Conservation (phyloP, 1,140 invertebrate species). For the Pseudomyrmex cubaensis region DNA sequence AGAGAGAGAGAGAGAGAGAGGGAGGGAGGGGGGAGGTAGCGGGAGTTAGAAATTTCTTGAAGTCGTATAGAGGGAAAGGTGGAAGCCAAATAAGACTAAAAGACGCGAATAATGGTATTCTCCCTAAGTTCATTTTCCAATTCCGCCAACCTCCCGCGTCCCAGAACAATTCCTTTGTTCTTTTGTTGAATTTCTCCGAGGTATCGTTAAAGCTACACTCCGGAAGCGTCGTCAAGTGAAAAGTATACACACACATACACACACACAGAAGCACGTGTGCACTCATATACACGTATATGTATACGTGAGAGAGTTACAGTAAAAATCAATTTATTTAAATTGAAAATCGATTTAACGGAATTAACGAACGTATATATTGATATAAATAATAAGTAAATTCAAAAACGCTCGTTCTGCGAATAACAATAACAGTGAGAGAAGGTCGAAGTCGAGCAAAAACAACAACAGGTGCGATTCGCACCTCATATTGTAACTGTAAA, state of each 20-base stretch:
- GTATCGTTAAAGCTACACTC: slow-evolving; percentile 66
- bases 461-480: too few relatives aligned
- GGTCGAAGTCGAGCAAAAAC: too few relatives aligned
- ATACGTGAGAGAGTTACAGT: too few relatives aligned
- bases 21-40: background rate
- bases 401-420: too few relatives aligned
- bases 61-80: background rate
- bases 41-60: slow-evolving; percentile 56
- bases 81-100: slow-evolving; percentile 51
- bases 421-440: too few relatives aligned
- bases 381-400: too few relatives aligned
- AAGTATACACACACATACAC: slow-evolving; percentile 30
- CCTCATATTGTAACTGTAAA: too few relatives aligned
- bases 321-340: too few relatives aligned
- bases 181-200: slow-evolving; percentile 70
- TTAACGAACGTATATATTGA: too few relatives aligned
- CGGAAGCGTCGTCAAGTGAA: slow-evolving; percentile 45
- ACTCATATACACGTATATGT: background rate
- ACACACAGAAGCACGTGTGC: background rate
- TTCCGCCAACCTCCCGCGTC: slow-evolving; percentile 39
- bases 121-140: slow-evolving; percentile 57
- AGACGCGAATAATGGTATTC: slow-evolving; percentile 58
- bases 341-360: too few relatives aligned
- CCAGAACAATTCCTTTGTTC: slow-evolving; percentile 33
- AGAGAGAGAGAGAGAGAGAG: too few relatives aligned